phyloP scores from a whole-genome alignment of 2,113 vertebrate genomes.

The Pristiophorus japonicus region DNA sequence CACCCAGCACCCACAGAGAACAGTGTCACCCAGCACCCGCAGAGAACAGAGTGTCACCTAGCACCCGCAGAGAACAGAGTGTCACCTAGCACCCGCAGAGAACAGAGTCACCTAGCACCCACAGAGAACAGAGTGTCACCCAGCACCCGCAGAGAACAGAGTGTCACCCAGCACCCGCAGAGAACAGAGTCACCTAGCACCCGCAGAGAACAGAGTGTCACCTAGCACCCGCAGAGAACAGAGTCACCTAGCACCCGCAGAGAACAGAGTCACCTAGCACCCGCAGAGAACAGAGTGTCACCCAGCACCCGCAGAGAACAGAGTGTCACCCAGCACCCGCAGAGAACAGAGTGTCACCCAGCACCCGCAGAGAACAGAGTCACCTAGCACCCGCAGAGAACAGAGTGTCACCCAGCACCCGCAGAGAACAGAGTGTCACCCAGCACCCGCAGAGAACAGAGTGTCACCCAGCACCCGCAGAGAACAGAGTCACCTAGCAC shows the following conservation, averaged over 20 bases:
- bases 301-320: not conserved
- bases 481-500: not conserved
- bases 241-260: not conserved
- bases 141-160: not conserved
- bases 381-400: not conserved
- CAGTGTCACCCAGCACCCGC: not conserved
- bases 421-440: not conserved
- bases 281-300: not conserved
- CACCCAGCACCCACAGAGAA: not conserved
- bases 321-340: not conserved
- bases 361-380: not conserved
- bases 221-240: not conserved
- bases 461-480: not conserved
- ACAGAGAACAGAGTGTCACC: not conserved
- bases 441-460: not conserved
- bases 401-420: not conserved
- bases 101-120: not conserved
- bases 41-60: not conserved
- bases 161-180: not conserved
- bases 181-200: not conserved
- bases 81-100: not conserved
- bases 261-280: not conserved
- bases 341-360: not conserved
- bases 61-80: not conserved
- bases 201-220: not conserved